Base-by-base conservation (phyloP, 1,140 invertebrate species). In the Heliothis virescens region DNA sequence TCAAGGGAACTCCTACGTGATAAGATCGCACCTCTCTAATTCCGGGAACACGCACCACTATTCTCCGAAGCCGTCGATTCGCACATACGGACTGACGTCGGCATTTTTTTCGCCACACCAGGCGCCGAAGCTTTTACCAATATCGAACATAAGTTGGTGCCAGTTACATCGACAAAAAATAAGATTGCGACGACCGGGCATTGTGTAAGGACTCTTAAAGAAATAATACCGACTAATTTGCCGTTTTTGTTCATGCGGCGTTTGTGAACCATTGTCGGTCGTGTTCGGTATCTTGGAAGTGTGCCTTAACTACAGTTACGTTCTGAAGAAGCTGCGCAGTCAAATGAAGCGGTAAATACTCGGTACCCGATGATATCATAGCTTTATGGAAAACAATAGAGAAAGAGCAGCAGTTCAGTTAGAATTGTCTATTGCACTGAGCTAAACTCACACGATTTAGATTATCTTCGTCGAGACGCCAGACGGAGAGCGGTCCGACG, bases 61-160 rank as follows among this genome's bases (percentile, higher is more conserved):
- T 94, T 92, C 91, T 73, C 1, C 59, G 91, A 93, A 73, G 52
- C 63, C 75, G 48, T 34, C 85, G 83, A 87, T 91, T 92, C 87
- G 90, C 90, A 92, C 89, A 91, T 90, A 85, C 73, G 48, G 55
- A 60, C 57, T 84, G 84, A 80, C 47, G 81, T 69, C 79, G 67
- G 48, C 52, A 82, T 92, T 89, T 92, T 94, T 93, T 91, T 89
- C 75, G 50, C 59, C 15, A 53, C 34, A 82, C 34, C 34, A 91
- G 92, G 93, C 93, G 92, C 93, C 93, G 90, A 86, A 81, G 90
- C 91, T 92, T 90, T 93, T 93, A 93, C 87, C 2, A 48, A 65
- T 48, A 67, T 67, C 63, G 74, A 78, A 63, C 71, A 73, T 79
- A 80, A 57, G 75, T 57, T 79, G 79, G 71, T 65, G 63, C 72